Evolutionary conservation across 64 coral and sea anemone species (phyloP).

Genomic region (Pachyseris speciosa): DNA sequence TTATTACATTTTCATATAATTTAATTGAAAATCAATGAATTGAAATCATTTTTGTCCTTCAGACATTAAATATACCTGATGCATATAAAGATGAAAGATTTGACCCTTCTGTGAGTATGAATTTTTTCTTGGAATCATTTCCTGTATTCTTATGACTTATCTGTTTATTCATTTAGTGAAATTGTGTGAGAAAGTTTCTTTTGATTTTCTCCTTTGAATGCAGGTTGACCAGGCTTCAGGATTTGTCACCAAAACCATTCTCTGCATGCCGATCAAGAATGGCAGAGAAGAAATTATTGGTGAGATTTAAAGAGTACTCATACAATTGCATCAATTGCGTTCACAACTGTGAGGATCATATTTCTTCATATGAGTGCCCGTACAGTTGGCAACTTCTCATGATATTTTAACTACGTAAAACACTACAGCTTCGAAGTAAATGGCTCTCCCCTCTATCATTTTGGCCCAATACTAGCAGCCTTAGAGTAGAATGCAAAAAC

Average conservation of each 20-base stretch:
- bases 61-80: constrained; percentile 98
- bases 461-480: too few species aligned
- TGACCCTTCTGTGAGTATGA: constrained; percentile 91
- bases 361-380: too few species aligned
- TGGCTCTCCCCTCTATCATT: too few species aligned
- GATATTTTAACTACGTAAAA: too few species aligned
- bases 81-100: constrained; percentile 96
- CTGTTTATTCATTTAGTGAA: too few species aligned
- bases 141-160: too few species aligned
- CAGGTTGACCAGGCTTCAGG: constrained; percentile 96
- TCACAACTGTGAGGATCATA: too few species aligned
- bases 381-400: too few species aligned
- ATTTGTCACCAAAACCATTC: constrained; percentile 91
- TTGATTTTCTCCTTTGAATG: background rate
- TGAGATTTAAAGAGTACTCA: background rate
- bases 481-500: too few species aligned
- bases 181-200: background rate
- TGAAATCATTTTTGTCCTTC: background rate
- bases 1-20: background rate
- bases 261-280: constrained; percentile 99
- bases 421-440: too few species aligned
- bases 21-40: background rate
- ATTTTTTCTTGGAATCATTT: background rate
- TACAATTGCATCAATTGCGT: too few species aligned
- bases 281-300: constrained; percentile 93